Evolutionary conservation across 2,797 vertebrate species (phyloP), one percentile per base, ranked within the genome.

Genomic region (Gambusia yucatana): DNA sequence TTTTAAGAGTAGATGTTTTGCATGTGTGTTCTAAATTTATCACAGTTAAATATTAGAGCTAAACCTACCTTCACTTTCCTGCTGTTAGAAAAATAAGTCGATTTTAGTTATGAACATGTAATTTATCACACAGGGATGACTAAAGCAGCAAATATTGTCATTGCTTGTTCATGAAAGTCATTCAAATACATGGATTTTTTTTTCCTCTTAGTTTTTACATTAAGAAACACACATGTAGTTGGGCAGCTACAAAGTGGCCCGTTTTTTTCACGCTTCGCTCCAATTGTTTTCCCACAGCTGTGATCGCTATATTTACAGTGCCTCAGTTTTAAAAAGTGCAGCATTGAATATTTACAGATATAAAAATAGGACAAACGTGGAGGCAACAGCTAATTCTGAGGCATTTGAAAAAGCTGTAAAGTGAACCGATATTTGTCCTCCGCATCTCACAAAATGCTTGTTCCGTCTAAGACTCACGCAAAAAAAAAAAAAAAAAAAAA

Each of bases 331-430:
- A 85, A 92, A 70, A 94, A 92, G 91, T 93, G 92, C 92, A 82
- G 88, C 89, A 78, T 82, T 80, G 65, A 87, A 36, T 92, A 91
- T 94, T 87, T 94, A 94, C 92, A 93, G 67, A 76, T 94, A 94
- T 87, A 94, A 94, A 95, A 94, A 95, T 91, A 93, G 63, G 78
- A 75, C 14, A 47, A 36, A 13, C 1, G 36, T 20, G 16, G 28
- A 48, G 65, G 65, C 39, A 67, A 83, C 47, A 48, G 30, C 36
- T 75, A 6, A 55, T 63, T 44, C 75, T 59, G 78, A 82, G 73
- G 71, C 67, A 55, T 81, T 86, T 80, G 79, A 84, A 82, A 76
- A 89, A 87, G 81, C 81, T 6, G 73, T 79, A 82, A 75, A 86
- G 80, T 63, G 72, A 81, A 86, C 50, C 76, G 55, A 82, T 85